Base-by-base conservation (phyloP, 1,140 invertebrate genomes). In the Onthophagus taurus region DNA sequence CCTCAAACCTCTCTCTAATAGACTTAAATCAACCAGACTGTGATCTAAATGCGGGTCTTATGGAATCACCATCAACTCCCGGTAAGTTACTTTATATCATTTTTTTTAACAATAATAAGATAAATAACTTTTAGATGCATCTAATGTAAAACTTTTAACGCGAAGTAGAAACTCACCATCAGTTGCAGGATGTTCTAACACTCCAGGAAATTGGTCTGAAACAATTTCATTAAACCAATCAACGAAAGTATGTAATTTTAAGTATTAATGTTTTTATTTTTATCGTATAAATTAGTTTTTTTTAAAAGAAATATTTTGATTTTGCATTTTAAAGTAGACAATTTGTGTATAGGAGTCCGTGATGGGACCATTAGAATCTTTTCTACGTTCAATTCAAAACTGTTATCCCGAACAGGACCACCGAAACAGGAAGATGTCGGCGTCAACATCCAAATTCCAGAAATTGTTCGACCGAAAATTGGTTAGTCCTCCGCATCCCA, bases 401-500 rank as follows among this genome's bases (percentile, higher is more conserved):
- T 59, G 58, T 44, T 61, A 61, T 37, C 59, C 58, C 2, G 59
- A 61, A 42, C 61, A 58, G 17, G 61, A 61, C 34, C 57, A 59
- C n/a, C 58, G 49, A 31, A 57, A 59, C 18, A n/a, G 17, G 3
- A 14, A 34, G 11, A 23, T 18, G 0, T 17, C 20, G 0, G 21
- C 12, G 19, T 13, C 1, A 17, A 42, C 16, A 14, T 13, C 18
- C 7, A 44, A 12, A 11, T 23, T 9, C 13, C 9, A 23, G 20
- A 37, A 37, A 14, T 21, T 4, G 7, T 11, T 1, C 11, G 16
- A 8, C 12, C 9, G 8, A 17, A 19, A 14, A 8, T 12, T 23
- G 23, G 3, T 14, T 23, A 41, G 7, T 41, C 24, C 4, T 4
- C 2, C 17, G 17, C 13, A 37, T 20, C 8, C n/a, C 18, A 4